phyloP scores from a whole-genome alignment of 2,888 invertebrate genomes.

The Neoitamus cyanurus region DNA sequence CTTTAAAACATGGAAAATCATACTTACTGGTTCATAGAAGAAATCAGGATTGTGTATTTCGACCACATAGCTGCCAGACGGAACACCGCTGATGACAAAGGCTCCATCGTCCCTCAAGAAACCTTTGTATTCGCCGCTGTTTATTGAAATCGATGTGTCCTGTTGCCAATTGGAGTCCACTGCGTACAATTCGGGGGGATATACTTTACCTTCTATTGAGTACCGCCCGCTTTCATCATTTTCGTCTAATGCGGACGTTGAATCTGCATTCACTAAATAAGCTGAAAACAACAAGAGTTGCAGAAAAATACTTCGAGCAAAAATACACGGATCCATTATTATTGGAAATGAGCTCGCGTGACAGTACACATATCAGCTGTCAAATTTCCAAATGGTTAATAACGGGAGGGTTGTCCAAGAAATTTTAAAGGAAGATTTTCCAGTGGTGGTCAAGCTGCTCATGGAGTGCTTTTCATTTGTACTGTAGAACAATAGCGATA shows the following conservation, averaged over 20 bases:
- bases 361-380: background rate
- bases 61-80: slow-evolving; percentile 92
- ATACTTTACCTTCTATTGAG: slow-evolving; percentile 84
- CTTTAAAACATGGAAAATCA: background rate
- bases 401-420: background rate
- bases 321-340: slow-evolving; percentile 28
- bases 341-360: background rate
- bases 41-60: slow-evolving; percentile 93
- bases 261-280: background rate
- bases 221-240: slow-evolving; percentile 71
- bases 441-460: background rate
- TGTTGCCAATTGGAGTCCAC: slow-evolving; percentile 77
- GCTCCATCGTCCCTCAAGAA: slow-evolving; percentile 92
- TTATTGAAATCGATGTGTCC: slow-evolving; percentile 82
- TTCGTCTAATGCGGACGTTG: slow-evolving; percentile 58
- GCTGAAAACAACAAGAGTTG: background rate
- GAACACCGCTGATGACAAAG: slow-evolving; percentile 88
- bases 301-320: slow-evolving; percentile 7
- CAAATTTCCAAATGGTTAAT: background rate
- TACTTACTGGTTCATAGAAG: slow-evolving; percentile 85
- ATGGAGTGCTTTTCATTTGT: too few species aligned
- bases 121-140: slow-evolving; percentile 89
- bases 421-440: background rate
- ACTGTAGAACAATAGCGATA: too few species aligned
- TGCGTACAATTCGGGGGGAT: slow-evolving; percentile 75